phyloP scores from a whole-genome alignment of 2,797 vertebrate species.

The Argya squamiceps region DNA sequence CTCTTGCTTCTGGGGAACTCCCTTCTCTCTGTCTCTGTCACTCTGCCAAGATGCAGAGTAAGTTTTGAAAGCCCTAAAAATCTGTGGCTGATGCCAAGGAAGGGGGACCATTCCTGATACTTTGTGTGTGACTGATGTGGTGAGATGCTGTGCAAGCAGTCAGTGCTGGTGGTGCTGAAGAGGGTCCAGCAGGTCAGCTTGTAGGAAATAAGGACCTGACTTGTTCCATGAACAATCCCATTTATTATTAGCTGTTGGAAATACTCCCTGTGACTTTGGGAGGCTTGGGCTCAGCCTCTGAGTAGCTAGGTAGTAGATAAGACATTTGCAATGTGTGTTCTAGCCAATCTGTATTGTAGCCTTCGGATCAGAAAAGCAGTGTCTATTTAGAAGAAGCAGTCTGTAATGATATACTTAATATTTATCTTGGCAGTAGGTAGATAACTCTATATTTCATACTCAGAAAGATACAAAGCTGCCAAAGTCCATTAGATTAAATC shows the following conservation, averaged over 20 bases:
- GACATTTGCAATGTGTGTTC: background rate
- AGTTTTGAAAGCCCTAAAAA: background rate
- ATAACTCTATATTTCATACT: background rate
- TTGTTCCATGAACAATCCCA: background rate
- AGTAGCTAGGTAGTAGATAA: background rate
- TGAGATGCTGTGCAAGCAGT: background rate
- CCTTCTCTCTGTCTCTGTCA: background rate
- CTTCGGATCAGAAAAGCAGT: background rate
- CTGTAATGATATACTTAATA: background rate
- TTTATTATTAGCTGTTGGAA: background rate
- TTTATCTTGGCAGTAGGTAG: background rate
- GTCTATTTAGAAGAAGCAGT: background rate
- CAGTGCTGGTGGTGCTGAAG: background rate
- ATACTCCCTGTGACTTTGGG: background rate
- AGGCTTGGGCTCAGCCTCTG: background rate
- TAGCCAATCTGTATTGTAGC: background rate
- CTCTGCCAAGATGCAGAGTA: background rate
- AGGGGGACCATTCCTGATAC: background rate
- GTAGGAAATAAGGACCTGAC: background rate
- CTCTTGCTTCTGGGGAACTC: background rate
- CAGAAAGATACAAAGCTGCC: background rate
- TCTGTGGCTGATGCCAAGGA: background rate
- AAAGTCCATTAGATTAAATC: background rate
- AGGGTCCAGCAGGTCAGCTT: background rate
- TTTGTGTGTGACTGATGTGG: background rate